These are phyloP conservation scores for Drosophila lacertosa DNA, from an alignment of 1,140 invertebrate genomes.

Conservation along the genomic window DNA sequence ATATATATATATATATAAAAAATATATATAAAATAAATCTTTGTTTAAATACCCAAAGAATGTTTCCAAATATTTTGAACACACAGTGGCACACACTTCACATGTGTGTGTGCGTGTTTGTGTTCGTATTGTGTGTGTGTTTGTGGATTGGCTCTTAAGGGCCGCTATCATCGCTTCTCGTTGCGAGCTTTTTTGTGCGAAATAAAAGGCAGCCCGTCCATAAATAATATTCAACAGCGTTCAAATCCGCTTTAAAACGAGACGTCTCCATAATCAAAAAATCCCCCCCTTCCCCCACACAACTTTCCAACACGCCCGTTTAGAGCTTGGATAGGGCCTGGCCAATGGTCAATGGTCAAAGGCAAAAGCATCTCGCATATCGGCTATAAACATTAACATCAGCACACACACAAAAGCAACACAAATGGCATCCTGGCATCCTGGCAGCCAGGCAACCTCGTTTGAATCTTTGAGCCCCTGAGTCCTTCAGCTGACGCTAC, in stretches of 20 bases:
- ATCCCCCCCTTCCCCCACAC: background rate
- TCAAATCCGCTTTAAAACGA: constrained; percentile 78
- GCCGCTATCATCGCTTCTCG: constrained; percentile 38
- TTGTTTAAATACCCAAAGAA: constrained; percentile 81
- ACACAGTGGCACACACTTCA: constrained; percentile 26
- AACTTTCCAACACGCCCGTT: background rate
- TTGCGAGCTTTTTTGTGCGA: constrained; percentile 37
- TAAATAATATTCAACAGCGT: constrained; percentile 74
- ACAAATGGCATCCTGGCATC: constrained; percentile 14
- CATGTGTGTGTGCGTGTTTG: constrained; percentile 6
- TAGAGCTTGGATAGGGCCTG: constrained; percentile 19
- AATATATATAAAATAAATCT: constrained; percentile 77
- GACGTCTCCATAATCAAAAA: constrained; percentile 41
- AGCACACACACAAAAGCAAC: constrained; percentile 14
- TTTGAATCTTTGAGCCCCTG: background rate
- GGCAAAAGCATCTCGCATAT: constrained; percentile 10
- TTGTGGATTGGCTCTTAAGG: constrained; percentile 56
- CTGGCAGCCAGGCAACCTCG: too few species aligned
- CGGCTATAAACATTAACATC: constrained; percentile 42
- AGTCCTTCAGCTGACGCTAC: background rate
- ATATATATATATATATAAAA: constrained; percentile 27
- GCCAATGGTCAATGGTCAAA: constrained; percentile 30
- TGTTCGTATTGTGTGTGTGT: too few species aligned
- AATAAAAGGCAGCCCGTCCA: constrained; percentile 67
- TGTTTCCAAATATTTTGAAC: constrained; percentile 75